Evolutionary conservation across 2,113 vertebrate genomes (phyloP).

Genomic region (Ondatra zibethicus): DNA sequence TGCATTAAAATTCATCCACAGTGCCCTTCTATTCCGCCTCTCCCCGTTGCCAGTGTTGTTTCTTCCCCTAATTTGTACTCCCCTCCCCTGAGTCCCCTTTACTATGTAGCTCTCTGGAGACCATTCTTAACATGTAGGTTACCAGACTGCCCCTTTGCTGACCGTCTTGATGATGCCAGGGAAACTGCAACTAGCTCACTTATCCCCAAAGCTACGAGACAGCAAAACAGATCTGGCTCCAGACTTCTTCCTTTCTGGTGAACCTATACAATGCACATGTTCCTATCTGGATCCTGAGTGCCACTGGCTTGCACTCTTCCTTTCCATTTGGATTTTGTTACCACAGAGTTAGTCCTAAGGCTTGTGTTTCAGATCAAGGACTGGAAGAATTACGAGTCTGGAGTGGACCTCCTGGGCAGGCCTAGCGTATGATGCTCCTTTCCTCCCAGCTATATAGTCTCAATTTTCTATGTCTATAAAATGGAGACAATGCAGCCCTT

Average conservation of each 20-base stretch:
- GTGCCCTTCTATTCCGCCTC: constrained; percentile 82
- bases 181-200: neutral
- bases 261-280: neutral
- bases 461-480: neutral
- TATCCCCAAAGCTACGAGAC: neutral
- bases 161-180: neutral
- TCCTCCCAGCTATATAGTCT: neutral
- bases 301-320: accelerated
- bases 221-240: neutral
- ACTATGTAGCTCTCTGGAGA: neutral
- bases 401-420: neutral
- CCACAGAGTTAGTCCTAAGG: neutral
- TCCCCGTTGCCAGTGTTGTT: constrained; percentile 78
- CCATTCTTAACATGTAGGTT: neutral
- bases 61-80: neutral
- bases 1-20: constrained; percentile 91
- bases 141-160: neutral
- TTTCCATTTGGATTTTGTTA: neutral
- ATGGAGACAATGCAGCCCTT: neutral
- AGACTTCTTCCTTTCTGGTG: neutral
- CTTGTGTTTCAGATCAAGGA: neutral
- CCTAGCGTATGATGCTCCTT: neutral
- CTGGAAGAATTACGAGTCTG: neutral
- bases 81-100: neutral
- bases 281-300: neutral